Evolutionary conservation across 2,888 invertebrate species (phyloP).

Genomic region (Trichopria drosophilae): DNA sequence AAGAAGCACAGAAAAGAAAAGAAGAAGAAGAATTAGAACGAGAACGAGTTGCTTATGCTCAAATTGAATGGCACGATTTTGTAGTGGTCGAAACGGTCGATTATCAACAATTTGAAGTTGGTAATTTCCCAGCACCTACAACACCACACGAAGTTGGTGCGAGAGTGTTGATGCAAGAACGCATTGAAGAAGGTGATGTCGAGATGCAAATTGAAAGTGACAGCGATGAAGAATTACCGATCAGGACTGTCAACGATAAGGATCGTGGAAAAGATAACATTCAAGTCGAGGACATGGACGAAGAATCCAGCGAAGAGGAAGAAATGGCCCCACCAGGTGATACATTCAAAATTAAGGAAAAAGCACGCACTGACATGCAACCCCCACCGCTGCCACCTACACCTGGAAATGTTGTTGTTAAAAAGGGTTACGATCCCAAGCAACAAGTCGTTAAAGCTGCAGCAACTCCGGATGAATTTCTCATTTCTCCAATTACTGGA

Average conservation of each 20-base stretch:
- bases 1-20: conserved; percentile 87
- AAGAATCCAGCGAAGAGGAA: conserved; percentile 76
- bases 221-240: conserved; percentile 65
- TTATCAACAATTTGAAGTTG: conserved; percentile 94
- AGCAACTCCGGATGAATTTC: conserved; percentile 79
- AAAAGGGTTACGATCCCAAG: conserved; percentile 96
- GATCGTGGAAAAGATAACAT: conserved; percentile 61
- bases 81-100: conserved; percentile 99
- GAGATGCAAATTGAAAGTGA: conserved; percentile 88
- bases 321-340: conserved; percentile 54
- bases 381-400: conserved; percentile 81
- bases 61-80: conserved; percentile 99
- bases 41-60: conserved; percentile 93
- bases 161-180: conserved; percentile 84
- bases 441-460: conserved; percentile 65
- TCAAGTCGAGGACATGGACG: conserved; percentile 89
- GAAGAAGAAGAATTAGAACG: conserved; percentile 95
- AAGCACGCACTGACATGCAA: conserved; percentile 60
- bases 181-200: conserved; percentile 78
- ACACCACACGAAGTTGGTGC: conserved; percentile 97
- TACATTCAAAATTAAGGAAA: conserved; percentile 47
- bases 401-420: conserved; percentile 91
- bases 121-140: conserved; percentile 95
- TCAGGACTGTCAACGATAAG: conserved; percentile 53
- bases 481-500: conserved; percentile 97